Conservation (phyloP, 2,888 invertebrate species). For the Hoplodrina blanda region DNA sequence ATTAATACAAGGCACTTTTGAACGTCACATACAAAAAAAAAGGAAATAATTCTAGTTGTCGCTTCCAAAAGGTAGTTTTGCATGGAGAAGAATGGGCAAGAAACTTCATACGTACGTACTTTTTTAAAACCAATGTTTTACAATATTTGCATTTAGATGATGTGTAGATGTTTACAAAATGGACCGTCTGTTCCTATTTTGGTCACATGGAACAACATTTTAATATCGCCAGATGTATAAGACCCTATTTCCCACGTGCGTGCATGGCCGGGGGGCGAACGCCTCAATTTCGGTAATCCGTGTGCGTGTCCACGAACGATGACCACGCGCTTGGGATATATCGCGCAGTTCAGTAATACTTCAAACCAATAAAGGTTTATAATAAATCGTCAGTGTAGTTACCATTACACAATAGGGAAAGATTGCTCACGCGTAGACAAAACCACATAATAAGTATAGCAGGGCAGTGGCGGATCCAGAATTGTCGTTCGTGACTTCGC, state of each 20-base stretch:
- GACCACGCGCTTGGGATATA: slow-evolving; percentile 38
- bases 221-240: slow-evolving; percentile 6
- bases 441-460: background rate
- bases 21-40: too few species aligned
- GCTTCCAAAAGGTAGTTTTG: too few species aligned
- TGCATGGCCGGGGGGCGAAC: slow-evolving; percentile 32
- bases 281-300: slow-evolving; percentile 52
- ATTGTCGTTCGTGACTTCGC: too few species aligned
- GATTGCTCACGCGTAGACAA: background rate
- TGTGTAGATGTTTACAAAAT: background rate
- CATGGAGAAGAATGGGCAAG: too few species aligned
- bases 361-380: slow-evolving; percentile 28
- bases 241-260: slow-evolving; percentile 42
- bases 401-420: background rate
- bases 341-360: slow-evolving; percentile 16
- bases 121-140: too few species aligned
- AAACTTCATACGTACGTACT: too few species aligned
- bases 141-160: too few species aligned
- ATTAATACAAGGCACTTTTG: too few species aligned
- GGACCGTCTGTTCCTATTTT: background rate
- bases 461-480: too few species aligned
- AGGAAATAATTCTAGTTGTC: too few species aligned
- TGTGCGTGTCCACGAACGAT: slow-evolving; percentile 53
- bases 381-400: slow-evolving; percentile 9
- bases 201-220: background rate